These are phyloP conservation scores for Hirtodrosophila duncani DNA, from an alignment of 2,888 invertebrate genomes.

Conservation along the genomic window DNA sequence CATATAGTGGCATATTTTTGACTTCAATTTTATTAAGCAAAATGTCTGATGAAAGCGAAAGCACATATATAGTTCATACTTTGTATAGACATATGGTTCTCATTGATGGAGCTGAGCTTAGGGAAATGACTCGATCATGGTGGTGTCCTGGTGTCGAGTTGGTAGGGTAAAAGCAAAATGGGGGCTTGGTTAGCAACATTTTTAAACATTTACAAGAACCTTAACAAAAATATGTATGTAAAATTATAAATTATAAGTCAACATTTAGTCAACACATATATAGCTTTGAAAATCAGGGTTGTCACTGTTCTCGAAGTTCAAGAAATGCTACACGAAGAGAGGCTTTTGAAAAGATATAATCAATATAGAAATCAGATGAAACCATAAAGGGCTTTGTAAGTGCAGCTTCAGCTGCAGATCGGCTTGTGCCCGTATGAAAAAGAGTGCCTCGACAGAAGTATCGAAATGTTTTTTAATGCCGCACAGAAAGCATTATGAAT, in stretches of 20 bases:
- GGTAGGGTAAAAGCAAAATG: neutral
- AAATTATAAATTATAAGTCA: slow-evolving; percentile 27
- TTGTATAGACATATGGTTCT: slow-evolving; percentile 40
- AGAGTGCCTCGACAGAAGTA: too few relatives aligned
- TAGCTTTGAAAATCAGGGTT: slow-evolving; percentile 17
- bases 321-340: slow-evolving; percentile 6
- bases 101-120: slow-evolving; percentile 36
- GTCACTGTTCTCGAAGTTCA: slow-evolving; percentile 7
- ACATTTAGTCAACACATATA: slow-evolving; percentile 35
- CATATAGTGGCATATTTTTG: slow-evolving; percentile 29
- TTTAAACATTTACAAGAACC: slow-evolving; percentile 52
- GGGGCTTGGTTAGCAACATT: slow-evolving; percentile 22
- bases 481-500: too few relatives aligned
- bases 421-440: too few relatives aligned
- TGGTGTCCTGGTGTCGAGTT: too few relatives aligned
- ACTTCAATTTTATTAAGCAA: slow-evolving; percentile 39
- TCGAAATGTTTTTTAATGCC: too few relatives aligned
- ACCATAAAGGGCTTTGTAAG: too few relatives aligned
- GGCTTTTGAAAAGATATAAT: slow-evolving; percentile 9
- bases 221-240: slow-evolving; percentile 21
- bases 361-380: too few relatives aligned
- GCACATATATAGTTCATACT: slow-evolving; percentile 44
- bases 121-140: too few relatives aligned
- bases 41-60: slow-evolving; percentile 28
- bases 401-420: too few relatives aligned